Evolutionary conservation across 2,797 vertebrate species (phyloP), one percentile per base, ranked within the genome.

Genomic region (Pagetopsis macropterus): DNA sequence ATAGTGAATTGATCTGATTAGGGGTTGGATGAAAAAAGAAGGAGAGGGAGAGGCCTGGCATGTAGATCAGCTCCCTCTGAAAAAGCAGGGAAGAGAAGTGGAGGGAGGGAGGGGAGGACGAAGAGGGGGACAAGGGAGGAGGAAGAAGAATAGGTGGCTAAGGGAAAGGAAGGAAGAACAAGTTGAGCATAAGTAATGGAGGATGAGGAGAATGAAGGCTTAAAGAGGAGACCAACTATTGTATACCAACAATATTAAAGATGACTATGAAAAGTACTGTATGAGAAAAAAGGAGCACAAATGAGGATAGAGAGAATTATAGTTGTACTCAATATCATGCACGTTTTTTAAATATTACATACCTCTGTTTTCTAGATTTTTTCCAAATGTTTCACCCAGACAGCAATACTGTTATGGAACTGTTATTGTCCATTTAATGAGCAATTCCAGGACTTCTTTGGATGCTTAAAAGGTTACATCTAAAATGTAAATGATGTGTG

Each of bases 1-100:
- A 89, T 84, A 76, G 82, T 87, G 89, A 94, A 91, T 88, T 88
- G 80, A 92, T 94, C 86, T 88, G 88, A 92, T 93, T 91, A 89
- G 86, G 79, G 83, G 76, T 27, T 81, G 84, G 80, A 89, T 74
- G 82, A 83, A 79, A 66, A 71, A 69, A 78, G 79, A 60, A 75
- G 72, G 79, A 60, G 27, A 62, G 45, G 72, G 72, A 65, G 66
- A 85, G 67, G 67, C 43, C 78, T 72, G 71, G 83, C 72, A 74
- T 85, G 80, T 73, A 82, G 71, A 90, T 77, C 65, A 80, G 80
- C 65, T 83, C 63, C 5, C 21, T 49, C 45, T 62, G 59, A 82
- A 61, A 66, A 51, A 74, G 27, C 45, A 74, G 59, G 65, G 65
- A 69, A 48, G 44, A 70, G 57, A 31, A 54, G 43, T 11, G 49